Evolutionary conservation across 2,797 vertebrate species (phyloP).

Genomic region (Hylomyscus alleni): DNA sequence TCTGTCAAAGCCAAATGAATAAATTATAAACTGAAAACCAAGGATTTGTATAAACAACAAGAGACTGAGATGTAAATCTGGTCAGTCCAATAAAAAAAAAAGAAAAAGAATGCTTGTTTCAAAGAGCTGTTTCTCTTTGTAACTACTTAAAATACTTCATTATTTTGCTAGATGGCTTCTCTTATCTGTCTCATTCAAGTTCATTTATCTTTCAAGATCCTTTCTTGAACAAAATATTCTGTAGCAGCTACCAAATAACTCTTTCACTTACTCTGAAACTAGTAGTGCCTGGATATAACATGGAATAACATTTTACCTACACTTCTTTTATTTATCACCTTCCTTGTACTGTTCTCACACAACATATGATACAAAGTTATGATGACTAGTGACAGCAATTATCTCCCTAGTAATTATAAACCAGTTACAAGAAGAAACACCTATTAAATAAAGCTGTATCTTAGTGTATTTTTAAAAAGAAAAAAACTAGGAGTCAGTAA

Average conservation of each 20-base stretch:
- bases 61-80: background rate
- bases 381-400: background rate
- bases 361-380: too few species aligned
- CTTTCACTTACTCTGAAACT: background rate
- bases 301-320: background rate
- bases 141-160: background rate
- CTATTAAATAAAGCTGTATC: background rate
- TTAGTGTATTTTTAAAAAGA: background rate
- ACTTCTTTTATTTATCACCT: background rate
- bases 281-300: background rate
- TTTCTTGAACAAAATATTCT: background rate
- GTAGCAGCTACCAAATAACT: background rate
- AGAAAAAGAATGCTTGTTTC: background rate
- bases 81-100: background rate
- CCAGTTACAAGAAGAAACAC: background rate
- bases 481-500: background rate
- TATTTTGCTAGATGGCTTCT: background rate
- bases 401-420: background rate
- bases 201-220: background rate
- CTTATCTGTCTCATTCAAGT: background rate
- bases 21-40: background rate
- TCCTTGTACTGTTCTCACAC: background rate
- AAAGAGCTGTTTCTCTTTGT: background rate
- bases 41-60: background rate
- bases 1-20: background rate